Conservation (phyloP, 2,888 invertebrate species). For the Tetranychus piercei region DNA sequence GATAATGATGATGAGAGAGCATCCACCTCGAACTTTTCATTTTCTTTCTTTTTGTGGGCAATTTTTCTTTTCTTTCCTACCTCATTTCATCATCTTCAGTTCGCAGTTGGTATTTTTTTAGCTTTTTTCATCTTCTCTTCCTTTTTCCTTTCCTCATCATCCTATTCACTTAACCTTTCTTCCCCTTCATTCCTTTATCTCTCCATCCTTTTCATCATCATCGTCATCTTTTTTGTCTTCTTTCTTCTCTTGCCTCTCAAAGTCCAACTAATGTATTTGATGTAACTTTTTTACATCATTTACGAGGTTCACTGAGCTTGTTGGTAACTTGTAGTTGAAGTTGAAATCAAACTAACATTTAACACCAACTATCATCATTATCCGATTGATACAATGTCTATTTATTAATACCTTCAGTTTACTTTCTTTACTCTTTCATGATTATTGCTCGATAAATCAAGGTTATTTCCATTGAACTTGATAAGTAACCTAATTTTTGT, state of each 20-base stretch:
- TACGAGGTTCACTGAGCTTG: neutral
- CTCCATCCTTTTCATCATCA: constrained; percentile 15
- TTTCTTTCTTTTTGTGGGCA: constrained; percentile 18
- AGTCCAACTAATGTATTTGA: neutral
- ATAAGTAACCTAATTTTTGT: too few species aligned
- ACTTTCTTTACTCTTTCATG: neutral
- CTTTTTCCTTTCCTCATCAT: constrained; percentile 11
- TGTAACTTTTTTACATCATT: neutral
- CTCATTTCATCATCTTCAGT: neutral
- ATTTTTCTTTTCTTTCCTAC: constrained; percentile 8
- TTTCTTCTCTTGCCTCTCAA: neutral
- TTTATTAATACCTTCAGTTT: neutral
- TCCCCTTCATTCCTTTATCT: constrained; percentile 23
- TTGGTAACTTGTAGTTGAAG: neutral
- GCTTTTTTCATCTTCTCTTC: neutral
- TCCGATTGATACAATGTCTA: neutral
- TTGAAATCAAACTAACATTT: neutral
- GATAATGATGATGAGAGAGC: neutral
- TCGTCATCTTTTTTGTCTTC: neutral
- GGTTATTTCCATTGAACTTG: too few species aligned
- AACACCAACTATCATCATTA: neutral
- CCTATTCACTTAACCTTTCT: constrained; percentile 25
- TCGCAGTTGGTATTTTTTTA: constrained; percentile 12
- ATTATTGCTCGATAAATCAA: too few species aligned
- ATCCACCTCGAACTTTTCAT: neutral